Conservation (phyloP, 2,113 vertebrate species). For the Gambusia affinis region DNA sequence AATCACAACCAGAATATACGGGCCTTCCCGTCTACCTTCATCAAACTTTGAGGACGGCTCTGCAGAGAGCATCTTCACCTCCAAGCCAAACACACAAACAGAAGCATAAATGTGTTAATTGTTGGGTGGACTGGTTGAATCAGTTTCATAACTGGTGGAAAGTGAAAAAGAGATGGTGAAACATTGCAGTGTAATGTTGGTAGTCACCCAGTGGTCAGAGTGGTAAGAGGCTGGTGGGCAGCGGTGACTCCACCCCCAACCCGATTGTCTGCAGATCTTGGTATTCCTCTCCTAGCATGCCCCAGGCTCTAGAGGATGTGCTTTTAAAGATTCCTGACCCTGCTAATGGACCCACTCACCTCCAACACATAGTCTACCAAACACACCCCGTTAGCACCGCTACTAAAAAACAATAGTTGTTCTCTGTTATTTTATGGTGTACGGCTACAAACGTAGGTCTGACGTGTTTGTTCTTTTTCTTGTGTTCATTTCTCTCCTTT, state of each 20-base stretch:
- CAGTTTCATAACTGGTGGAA: neutral
- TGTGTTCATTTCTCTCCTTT: conserved; percentile 40
- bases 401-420: neutral
- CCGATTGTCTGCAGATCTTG: conserved; percentile 80
- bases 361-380: conserved; percentile 41
- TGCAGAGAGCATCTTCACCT: too few species aligned
- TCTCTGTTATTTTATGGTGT: neutral
- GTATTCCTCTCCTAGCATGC: conserved; percentile 82
- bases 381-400: conserved; percentile 23
- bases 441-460: conserved; percentile 10
- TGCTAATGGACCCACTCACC: conserved; percentile 60
- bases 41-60: too few species aligned
- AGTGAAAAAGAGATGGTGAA: neutral
- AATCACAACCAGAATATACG: too few species aligned
- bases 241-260: conserved; percentile 77
- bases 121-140: neutral
- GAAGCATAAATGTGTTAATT: neutral
- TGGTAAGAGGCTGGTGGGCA: conserved; percentile 71
- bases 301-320: conserved; percentile 73
- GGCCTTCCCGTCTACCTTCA: too few species aligned
- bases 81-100: neutral
- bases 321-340: conserved; percentile 72
- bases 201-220: conserved; percentile 63
- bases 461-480: conserved; percentile 14
- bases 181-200: conserved; percentile 10